phyloP scores from a whole-genome alignment of 2,888 invertebrate genomes.

The Mallateleia sp. region DNA sequence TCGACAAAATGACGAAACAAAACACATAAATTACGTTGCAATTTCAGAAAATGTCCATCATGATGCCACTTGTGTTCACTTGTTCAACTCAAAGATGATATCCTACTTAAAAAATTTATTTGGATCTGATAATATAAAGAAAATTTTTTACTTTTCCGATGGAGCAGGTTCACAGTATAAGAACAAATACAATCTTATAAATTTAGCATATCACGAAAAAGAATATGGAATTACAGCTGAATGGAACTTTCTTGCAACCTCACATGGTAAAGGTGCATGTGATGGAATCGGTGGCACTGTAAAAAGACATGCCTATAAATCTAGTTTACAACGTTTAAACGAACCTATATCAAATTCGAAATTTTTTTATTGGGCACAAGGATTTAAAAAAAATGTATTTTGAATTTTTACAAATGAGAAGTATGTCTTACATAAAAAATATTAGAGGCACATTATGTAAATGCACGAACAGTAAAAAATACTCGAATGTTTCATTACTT shows the following conservation, averaged over 20 bases:
- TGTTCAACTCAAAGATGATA: constrained; percentile 1
- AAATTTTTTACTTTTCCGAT: neutral
- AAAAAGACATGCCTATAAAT: no score
- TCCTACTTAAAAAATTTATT: neutral
- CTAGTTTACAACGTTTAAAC: no score
- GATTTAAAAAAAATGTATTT: no score
- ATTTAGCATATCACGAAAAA: constrained; percentile 15
- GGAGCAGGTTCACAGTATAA: neutral
- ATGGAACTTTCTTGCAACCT: constrained; percentile 2
- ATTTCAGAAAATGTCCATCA: neutral
- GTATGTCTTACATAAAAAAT: no score
- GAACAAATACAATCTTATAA: constrained; percentile 21
- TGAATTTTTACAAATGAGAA: no score
- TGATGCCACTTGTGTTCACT: constrained; percentile 4
- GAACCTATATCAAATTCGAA: no score
- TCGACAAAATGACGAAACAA: neutral
- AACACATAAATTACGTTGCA: constrained; percentile 3
- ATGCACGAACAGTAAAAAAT: no score
- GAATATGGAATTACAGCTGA: neutral
- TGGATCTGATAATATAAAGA: neutral
- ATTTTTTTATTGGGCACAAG: no score
- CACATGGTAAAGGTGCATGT: no score
- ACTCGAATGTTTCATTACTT: no score
- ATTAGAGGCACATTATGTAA: no score
- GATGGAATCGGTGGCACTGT: no score